Evolutionary conservation across 2,888 invertebrate species (phyloP), one percentile per base, ranked within the genome.

Genomic region (Lottia scabra): DNA sequence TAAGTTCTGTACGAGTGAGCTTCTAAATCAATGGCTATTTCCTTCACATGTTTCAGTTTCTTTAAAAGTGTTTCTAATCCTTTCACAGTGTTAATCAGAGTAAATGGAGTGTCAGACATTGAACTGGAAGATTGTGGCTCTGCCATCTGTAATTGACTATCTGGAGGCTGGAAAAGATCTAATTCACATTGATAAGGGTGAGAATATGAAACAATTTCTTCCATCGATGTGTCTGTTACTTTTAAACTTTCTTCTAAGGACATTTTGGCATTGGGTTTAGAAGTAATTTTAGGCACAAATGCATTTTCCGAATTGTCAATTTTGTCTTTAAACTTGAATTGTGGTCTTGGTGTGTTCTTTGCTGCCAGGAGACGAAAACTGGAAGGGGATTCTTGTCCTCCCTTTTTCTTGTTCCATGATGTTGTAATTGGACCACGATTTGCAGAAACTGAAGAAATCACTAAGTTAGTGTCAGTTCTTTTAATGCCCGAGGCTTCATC

Each of bases 1-100:
- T 95, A 99, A 0, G 95, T 94, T 73, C 98, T 92, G 87, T 96
- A 97, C 0, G 95, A 94, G 89, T 99, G 98, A 89, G 98, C 97
- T 87, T 92, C 92, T 67, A 99, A 91, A 91, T 99, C 99, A 0
- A 99, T 93, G 0, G 97, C 96, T 69, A 99, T 92, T 87, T 95
- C 95, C 2, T 91, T 89, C n/a, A 93, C 92, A 0, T 90, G 90
- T 63, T 91, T 91, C 74, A 99, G 90, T 76, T 94, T 93, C 0
- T 92, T 88, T 2, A 95, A 84, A 63, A 98, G 90, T 2, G 91
- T 89, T 65, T 93, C 90, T 2, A 99, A 86, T 70, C 93, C 92
- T 0, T 92, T 91, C 26, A 91, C 90, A 0, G 92, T 94, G 64
- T 93, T 92, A 0, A 99, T 92, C 77, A 93, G 92, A 3, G 93